Percentiles rank a stretch among this genome's conserved stretches.
Conservation (phyloP, 2,113 vertebrate species). For the Dipodomys spectabilis region DNA sequence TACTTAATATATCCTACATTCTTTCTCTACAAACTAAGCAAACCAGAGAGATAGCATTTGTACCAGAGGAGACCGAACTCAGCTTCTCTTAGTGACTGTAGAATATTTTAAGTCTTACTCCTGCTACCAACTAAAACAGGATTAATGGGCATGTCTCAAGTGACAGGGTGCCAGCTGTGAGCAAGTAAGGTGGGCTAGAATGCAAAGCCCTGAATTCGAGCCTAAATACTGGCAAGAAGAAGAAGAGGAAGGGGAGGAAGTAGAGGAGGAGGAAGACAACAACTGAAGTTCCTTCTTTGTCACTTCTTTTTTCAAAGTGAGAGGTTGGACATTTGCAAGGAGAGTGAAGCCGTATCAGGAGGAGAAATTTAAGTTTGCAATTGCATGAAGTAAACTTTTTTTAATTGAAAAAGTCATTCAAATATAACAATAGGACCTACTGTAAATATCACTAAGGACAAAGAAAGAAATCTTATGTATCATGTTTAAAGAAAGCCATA, state of each 20-base stretch:
- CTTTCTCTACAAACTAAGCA: not conserved
- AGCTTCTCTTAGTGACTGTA: not conserved
- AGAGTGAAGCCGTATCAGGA: not conserved
- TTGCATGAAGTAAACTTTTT: not conserved
- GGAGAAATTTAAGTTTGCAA: not conserved
- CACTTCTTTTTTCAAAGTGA: not conserved
- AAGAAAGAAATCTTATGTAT: not conserved
- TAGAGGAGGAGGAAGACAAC: not conserved
- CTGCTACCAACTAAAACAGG: not conserved
- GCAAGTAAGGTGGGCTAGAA: not conserved
- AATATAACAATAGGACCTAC: not conserved
- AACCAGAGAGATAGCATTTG: not conserved
- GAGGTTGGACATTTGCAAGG: not conserved
- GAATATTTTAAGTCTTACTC: not conserved
- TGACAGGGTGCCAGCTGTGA: not conserved
- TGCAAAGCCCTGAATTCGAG: not conserved
- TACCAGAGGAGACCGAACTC: not conserved
- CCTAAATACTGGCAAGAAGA: not conserved
- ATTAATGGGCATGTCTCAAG: not conserved
- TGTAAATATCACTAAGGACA: not conserved
- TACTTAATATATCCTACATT: fast-evolving
- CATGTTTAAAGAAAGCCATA: not conserved
- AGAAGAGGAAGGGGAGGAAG: not conserved
- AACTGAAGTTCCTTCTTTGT: not conserved
- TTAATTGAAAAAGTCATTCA: constrained; percentile 35